A percentile compares a stretch with the other conserved stretches of the same genome.
phyloP scores from a whole-genome alignment of 1,140 invertebrate genomes.

The Calosoma granatense region DNA sequence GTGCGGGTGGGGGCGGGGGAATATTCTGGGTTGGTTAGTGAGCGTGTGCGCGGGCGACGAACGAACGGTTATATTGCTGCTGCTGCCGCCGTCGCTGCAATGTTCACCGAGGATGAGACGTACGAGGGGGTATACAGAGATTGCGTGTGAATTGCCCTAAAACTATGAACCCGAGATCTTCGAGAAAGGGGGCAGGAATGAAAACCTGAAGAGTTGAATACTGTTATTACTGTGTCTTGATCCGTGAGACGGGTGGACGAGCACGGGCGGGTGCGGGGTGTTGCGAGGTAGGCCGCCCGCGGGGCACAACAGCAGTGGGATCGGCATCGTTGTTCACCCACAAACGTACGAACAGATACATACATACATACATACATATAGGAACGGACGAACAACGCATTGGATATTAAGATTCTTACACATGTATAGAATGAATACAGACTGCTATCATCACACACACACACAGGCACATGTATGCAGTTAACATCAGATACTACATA shows the following conservation, averaged over 20 bases:
- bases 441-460: too few species aligned
- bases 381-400: neutral
- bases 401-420: too few species aligned
- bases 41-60: too few species aligned
- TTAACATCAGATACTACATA: too few species aligned
- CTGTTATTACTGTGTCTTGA: slow-evolving; percentile 7
- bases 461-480: too few species aligned
- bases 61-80: too few species aligned
- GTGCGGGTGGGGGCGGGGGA: too few species aligned
- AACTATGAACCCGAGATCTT: slow-evolving; percentile 1
- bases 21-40: too few species aligned
- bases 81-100: neutral
- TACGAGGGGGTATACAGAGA: neutral
- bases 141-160: slow-evolving; percentile 8
- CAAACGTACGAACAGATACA: neutral
- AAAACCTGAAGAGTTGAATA: slow-evolving; percentile 6
- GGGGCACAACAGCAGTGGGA: slow-evolving; percentile 1
- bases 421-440: too few species aligned
- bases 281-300: neutral
- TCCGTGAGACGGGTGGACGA: neutral
- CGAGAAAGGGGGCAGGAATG: slow-evolving; percentile 8
- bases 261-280: neutral
- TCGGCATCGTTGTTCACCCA: neutral
- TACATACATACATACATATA: neutral
- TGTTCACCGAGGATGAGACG: too few species aligned